Percentiles rank a stretch among this genome's conserved stretches.
phyloP scores from a whole-genome alignment of 2,113 vertebrate species.

The Clarias gariepinus region DNA sequence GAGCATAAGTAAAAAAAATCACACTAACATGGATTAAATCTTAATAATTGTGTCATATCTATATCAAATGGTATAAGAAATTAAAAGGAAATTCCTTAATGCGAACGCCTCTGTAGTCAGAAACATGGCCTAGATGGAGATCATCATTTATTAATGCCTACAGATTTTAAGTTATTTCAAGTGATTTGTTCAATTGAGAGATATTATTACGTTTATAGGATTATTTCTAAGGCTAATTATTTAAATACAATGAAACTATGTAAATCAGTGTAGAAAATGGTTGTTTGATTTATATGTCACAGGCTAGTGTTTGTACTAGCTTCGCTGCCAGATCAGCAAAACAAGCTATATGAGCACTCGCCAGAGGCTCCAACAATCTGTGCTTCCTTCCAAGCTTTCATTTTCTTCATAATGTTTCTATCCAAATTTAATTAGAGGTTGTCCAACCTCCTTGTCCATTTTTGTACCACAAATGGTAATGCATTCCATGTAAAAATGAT shows the following conservation, averaged over 20 bases:
- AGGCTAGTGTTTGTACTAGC: background rate
- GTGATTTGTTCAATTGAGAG: background rate
- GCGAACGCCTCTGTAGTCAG: slow-evolving; percentile 47
- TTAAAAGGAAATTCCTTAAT: no score
- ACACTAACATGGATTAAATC: no score
- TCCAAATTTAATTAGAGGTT: background rate
- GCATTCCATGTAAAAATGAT: background rate
- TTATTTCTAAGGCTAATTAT: background rate
- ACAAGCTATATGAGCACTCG: background rate
- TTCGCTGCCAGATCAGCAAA: background rate
- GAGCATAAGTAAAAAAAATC: no score
- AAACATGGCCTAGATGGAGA: slow-evolving; percentile 52
- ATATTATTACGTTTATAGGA: background rate
- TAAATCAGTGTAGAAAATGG: background rate
- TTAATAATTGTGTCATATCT: no score
- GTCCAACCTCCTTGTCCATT: background rate
- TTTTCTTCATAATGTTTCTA: background rate
- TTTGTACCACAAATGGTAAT: background rate
- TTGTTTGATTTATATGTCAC: background rate
- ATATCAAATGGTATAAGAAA: no score
- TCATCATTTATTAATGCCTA: slow-evolving; percentile 28
- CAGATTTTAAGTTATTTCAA: background rate
- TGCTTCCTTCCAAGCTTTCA: background rate
- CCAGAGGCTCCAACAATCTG: background rate
- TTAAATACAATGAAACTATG: background rate